Evolutionary conservation across 1,140 invertebrate species (phyloP), one percentile per base, ranked within the genome.

Genomic region (Anastrepha obliqua): DNA sequence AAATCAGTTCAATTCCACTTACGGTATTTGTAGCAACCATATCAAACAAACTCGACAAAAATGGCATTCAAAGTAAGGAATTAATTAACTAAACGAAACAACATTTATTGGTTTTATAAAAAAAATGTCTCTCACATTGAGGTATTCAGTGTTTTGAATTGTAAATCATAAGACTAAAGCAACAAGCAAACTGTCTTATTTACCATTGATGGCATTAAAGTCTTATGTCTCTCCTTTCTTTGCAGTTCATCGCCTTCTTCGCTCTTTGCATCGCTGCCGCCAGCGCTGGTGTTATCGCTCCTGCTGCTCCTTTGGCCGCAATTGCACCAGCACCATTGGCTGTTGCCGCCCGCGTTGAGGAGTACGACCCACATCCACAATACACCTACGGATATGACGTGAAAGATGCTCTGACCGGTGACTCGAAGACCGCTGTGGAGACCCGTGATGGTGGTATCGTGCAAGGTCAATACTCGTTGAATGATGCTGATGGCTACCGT

Each of bases 381-480:
- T 96, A 96, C 93, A 95, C 95, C 86, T 96, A 95, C 90, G 94
- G 95, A 78, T 96, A 96, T 89, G 95, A 96, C 88, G 95, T 96
- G 42, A 95, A 96, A 90, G 96, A 96, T 91, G 95, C 94, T 85
- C 90, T 94, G 87, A 94, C 91, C 88, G 93, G 94, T 62, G 93
- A 94, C 70, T 91, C 90, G 20, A 94, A 94, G 90, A 93, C 90
- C 55, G 92, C 92, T 87, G 90, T 92, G 62, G 93, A 94, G 89
- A 93, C 89, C 88, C 93, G 93, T 58, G 91, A 93, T 86, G 94
- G 94, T 87, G 94, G 93, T 89, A 89, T 93, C 8, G 93, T 94
- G 81, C 91, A 93, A 89, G 94, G 94, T 51, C 90, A 91, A 87
- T 94, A 94, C 91, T 93, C 91, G 51, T 87, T 93, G 78, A 91